Base-by-base conservation (phyloP, 2,888 invertebrate genomes). In the Polymixis lichenea region DNA sequence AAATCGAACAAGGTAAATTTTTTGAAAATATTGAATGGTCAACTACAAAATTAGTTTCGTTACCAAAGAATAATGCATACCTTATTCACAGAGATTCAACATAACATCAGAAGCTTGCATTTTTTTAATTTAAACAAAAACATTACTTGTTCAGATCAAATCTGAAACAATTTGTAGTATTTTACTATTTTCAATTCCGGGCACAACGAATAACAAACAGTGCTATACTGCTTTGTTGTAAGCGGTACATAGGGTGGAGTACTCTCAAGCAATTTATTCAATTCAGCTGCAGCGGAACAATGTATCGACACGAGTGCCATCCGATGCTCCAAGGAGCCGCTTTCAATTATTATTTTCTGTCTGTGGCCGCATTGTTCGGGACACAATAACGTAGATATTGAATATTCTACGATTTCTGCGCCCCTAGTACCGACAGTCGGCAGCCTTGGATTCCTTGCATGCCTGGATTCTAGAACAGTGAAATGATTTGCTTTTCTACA, bases 311-410 rank as follows among this genome's bases (percentile, higher is more conserved):
- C 78, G 64, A 88, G 88, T 77, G 80, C 81, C 73, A 75, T 80
- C 70, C 81, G 71, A 71, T 73, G 76, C 71, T 76, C 80, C 86
- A 76, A 87, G 82, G 82, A 88, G 86, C 55, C 55, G 78, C 64
- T 78, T 86, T 81, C 87, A 88, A 87, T 87, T 86, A 87, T 86
- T 87, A 88, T 86, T 86, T 87, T 86, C 82, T 76, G 76, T 88
- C 82, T 82, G 80, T 77, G 80, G 71, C 51, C 69, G 77, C 75
- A 87, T 84, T 88, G 86, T 88, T 82, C 76, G 78, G 46, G 66
- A 80, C 77, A 84, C 86, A 87, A 87, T 80, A 84, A 86, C 79
- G 71, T 72, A 66, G 81, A 84, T 86, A 87, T 87, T 86, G 87
- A 88, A 88, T 88, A 88, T 84, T 78, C 68, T 77, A 75, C 58